A percentile compares a stretch with the other conserved stretches of the same genome.
These are phyloP conservation scores for Drosophila navojoa DNA, from an alignment of 1,140 invertebrate species.

Conservation along the genomic window DNA sequence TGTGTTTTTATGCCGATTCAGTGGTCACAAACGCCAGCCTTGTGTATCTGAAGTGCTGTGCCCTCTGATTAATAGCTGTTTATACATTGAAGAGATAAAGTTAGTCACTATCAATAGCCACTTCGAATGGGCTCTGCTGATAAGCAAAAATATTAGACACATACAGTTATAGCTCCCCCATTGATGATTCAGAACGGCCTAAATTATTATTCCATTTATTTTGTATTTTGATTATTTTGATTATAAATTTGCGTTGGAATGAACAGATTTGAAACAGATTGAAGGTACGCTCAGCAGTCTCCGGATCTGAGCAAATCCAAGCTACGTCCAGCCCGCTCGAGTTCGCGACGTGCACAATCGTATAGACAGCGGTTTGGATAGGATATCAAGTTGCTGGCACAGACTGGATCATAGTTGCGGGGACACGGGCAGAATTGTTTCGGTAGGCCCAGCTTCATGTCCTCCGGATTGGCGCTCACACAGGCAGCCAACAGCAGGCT, in stretches of 20 bases:
- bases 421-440: slow-evolving; percentile 83
- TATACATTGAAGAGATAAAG: slow-evolving; percentile 52
- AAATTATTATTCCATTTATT: slow-evolving; percentile 23
- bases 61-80: slow-evolving; percentile 41
- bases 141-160: slow-evolving; percentile 45
- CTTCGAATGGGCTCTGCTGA: slow-evolving; percentile 46
- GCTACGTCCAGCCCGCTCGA: slow-evolving; percentile 67
- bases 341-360: slow-evolving; percentile 72
- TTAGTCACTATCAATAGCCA: slow-evolving; percentile 48
- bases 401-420: slow-evolving; percentile 84
- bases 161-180: slow-evolving; percentile 33
- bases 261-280: not conserved
- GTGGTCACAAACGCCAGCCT: not conserved
- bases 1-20: not conserved
- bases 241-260: not conserved
- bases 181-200: slow-evolving; percentile 56
- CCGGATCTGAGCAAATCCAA: slow-evolving; percentile 58
- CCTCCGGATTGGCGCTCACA: slow-evolving; percentile 19
- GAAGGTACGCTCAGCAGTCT: slow-evolving; percentile 43
- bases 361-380: slow-evolving; percentile 85
- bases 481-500: slow-evolving; percentile 54
- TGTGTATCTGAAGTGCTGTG: not conserved
- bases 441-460: not conserved
- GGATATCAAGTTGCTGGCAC: slow-evolving; percentile 84
- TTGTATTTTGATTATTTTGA: slow-evolving; percentile 16